Evolutionary conservation across 2,797 vertebrate species (phyloP).

Genomic region (Pipistrellus pipistrellus): DNA sequence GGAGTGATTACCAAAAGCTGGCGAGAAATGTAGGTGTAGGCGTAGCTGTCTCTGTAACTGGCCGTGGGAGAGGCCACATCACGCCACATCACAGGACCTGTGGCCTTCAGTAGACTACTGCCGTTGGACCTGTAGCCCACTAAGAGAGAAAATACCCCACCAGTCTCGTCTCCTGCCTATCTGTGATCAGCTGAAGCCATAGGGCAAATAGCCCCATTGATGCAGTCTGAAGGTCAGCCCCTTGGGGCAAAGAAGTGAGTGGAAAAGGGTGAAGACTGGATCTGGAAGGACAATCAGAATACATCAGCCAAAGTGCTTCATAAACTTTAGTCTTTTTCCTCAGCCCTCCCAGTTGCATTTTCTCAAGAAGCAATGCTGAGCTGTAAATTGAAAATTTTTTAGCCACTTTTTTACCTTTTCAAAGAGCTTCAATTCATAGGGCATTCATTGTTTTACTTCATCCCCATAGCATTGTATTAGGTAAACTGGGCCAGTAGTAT

Average conservation of each 20-base stretch:
- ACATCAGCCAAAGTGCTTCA: not conserved
- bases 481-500: not conserved
- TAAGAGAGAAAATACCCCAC: not conserved
- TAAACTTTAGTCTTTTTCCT: not conserved
- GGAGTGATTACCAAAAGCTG: not conserved
- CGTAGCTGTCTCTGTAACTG: not conserved
- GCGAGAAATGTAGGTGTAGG: not conserved
- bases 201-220: not conserved
- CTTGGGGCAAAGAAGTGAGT: not conserved
- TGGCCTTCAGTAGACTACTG: not conserved
- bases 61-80: not conserved
- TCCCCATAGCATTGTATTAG: not conserved
- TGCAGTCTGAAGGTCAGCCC: not conserved
- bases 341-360: not conserved
- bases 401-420: not conserved
- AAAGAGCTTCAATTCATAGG: not conserved
- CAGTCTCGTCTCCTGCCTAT: not conserved
- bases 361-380: constrained; percentile 11
- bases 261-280: not conserved
- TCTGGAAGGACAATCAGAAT: not conserved
- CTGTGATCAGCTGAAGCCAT: not conserved
- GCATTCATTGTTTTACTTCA: not conserved
- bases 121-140: not conserved
- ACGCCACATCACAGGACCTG: too few relatives aligned
- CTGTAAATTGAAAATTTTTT: not conserved